phyloP scores from a whole-genome alignment of 1,140 invertebrate species.

The Caerostris darwini region DNA sequence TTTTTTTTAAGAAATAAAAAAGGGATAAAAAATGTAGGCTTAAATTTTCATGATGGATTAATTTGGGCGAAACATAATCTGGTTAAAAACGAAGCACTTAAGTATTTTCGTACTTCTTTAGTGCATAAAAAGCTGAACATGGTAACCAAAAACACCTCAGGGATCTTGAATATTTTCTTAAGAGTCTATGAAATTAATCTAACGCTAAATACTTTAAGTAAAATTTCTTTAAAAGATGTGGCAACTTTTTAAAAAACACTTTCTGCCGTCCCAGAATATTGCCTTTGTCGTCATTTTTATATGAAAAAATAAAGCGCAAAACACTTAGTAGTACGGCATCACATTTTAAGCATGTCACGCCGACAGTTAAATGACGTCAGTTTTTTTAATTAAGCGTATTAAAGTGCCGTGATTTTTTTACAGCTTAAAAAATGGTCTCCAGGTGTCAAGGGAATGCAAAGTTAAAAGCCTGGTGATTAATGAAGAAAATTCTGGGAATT shows the following conservation, averaged over 20 bases:
- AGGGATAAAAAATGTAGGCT: neutral
- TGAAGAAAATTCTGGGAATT: neutral
- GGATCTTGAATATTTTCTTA: neutral
- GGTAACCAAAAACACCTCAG: neutral
- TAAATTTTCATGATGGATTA: neutral
- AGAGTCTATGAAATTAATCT: neutral
- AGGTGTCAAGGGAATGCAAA: neutral
- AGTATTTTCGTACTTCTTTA: neutral
- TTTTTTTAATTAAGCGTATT: neutral
- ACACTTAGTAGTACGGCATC: neutral
- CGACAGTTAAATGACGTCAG: neutral
- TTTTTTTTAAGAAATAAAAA: neutral
- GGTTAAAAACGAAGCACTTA: neutral
- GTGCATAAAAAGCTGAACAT: neutral
- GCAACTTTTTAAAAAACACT: neutral
- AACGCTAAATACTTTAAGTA: constrained; percentile 1
- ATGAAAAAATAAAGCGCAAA: neutral
- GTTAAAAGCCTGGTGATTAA: neutral
- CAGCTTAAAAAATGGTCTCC: neutral
- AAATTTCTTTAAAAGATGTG: neutral
- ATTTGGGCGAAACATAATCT: neutral
- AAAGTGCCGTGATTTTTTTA: neutral
- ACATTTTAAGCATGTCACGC: neutral
- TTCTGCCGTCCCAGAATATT: neutral
- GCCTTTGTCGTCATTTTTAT: neutral